phyloP scores from a whole-genome alignment of 2,113 vertebrate species.

The Engraulis encrasicolus region DNA sequence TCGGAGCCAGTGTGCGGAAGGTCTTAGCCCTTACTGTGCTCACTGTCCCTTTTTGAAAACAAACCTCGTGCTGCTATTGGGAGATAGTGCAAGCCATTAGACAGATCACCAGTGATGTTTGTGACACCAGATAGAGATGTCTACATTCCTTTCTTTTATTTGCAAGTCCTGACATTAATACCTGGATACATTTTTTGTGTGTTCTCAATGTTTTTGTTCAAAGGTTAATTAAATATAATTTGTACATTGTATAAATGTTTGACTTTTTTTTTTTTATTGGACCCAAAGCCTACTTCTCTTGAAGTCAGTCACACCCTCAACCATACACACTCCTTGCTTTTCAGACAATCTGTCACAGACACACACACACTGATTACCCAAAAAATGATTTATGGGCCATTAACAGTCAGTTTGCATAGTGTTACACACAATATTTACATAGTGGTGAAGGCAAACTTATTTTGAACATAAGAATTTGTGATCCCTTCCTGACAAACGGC shows the following conservation, averaged over 20 bases:
- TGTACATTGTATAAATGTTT: not conserved
- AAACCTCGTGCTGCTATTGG: constrained; percentile 44
- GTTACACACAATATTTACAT: too few relatives aligned
- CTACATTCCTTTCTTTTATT: not conserved
- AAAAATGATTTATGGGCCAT: too few relatives aligned
- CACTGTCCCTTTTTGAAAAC: constrained; percentile 12
- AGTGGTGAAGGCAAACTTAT: too few relatives aligned
- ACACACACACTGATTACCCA: not conserved
- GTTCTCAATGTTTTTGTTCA: constrained; percentile 8
- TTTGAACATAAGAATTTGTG: too few relatives aligned
- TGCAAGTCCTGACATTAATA: not conserved
- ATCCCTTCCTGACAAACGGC: too few relatives aligned
- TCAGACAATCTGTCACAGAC: not conserved
- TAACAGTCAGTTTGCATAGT: too few relatives aligned
- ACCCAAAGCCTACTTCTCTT: not conserved
- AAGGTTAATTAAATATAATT: constrained; percentile 17
- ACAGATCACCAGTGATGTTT: not conserved
- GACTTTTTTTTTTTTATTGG: not conserved
- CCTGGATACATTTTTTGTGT: not conserved
- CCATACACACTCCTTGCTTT: not conserved
- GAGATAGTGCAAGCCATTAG: not conserved
- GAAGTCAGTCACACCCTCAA: not conserved
- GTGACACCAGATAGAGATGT: not conserved
- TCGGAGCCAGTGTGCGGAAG: too few relatives aligned
- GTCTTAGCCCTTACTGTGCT: too few relatives aligned